Percentiles rank a stretch among this genome's conserved stretches.
phyloP scores from a whole-genome alignment of 2,113 vertebrate species.

The Gopherus evgoodei region DNA sequence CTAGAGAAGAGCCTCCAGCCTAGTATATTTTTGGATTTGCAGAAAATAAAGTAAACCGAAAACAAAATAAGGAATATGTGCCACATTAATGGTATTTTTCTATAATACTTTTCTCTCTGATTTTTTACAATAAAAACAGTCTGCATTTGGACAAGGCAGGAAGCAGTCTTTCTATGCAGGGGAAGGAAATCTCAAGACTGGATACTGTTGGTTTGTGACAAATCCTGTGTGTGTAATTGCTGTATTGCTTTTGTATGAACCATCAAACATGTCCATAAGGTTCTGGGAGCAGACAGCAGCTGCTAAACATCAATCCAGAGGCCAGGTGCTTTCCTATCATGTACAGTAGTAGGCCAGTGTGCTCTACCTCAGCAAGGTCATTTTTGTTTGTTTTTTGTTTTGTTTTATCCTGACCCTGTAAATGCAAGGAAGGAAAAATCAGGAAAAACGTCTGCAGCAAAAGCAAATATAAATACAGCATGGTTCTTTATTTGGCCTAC shows the following conservation, averaged over 20 bases:
- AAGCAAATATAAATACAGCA: neutral
- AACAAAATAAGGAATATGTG: neutral
- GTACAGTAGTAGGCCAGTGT: neutral
- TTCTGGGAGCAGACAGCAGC: neutral
- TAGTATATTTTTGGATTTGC: neutral
- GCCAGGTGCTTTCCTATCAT: neutral
- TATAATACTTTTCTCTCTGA: neutral
- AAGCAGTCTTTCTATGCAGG: neutral
- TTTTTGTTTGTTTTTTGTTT: accelerated
- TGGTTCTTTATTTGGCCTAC: neutral
- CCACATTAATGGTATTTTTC: neutral
- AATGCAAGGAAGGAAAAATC: neutral
- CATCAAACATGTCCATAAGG: neutral
- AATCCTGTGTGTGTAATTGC: neutral
- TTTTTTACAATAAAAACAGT: neutral
- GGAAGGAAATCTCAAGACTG: neutral
- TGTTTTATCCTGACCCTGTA: neutral
- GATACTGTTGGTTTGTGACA: neutral
- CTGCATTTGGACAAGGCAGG: neutral
- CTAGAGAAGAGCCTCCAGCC: neutral
- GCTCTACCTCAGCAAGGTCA: neutral
- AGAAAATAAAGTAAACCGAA: neutral
- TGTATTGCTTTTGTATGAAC: neutral
- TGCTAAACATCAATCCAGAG: neutral
- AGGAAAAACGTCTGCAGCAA: neutral